These are phyloP conservation scores for Rhagonycha fulva DNA, from an alignment of 2,888 invertebrate genomes.

Conservation along the genomic window DNA sequence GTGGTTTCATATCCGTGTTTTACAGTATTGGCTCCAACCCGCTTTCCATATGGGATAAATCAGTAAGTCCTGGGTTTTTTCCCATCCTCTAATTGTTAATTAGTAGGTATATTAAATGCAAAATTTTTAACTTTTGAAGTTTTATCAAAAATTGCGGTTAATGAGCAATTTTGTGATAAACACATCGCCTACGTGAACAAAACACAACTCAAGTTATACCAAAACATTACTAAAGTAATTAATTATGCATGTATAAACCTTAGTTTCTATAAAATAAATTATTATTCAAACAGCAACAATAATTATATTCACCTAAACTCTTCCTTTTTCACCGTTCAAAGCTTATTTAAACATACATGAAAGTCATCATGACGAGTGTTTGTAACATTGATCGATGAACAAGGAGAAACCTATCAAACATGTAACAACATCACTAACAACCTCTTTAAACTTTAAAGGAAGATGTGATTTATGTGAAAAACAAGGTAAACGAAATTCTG, in stretches of 20 bases:
- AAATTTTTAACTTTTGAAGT: background rate
- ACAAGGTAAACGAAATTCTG: background rate
- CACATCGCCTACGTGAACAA: background rate
- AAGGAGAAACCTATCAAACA: constrained; percentile 3
- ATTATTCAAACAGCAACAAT: background rate
- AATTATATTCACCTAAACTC: background rate
- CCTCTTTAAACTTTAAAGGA: background rate
- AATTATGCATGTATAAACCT: background rate
- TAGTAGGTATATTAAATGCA: background rate
- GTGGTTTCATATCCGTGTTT: constrained; percentile 68
- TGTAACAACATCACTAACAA: background rate
- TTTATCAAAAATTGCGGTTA: background rate
- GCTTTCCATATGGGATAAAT: constrained; percentile 66
- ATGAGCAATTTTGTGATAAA: constrained; percentile 1
- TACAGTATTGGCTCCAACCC: constrained; percentile 71
- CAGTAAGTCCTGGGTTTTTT: constrained; percentile 57
- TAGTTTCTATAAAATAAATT: background rate
- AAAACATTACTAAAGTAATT: background rate
- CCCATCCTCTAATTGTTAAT: background rate
- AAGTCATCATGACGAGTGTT: constrained; percentile 3
- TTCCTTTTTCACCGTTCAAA: background rate
- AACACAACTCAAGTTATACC: background rate
- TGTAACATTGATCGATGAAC: constrained; percentile 2
- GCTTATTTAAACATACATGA: background rate
- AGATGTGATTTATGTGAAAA: constrained; percentile 1